Base-by-base conservation (phyloP, 2,797 vertebrate genomes). In the Falco columbarius region DNA sequence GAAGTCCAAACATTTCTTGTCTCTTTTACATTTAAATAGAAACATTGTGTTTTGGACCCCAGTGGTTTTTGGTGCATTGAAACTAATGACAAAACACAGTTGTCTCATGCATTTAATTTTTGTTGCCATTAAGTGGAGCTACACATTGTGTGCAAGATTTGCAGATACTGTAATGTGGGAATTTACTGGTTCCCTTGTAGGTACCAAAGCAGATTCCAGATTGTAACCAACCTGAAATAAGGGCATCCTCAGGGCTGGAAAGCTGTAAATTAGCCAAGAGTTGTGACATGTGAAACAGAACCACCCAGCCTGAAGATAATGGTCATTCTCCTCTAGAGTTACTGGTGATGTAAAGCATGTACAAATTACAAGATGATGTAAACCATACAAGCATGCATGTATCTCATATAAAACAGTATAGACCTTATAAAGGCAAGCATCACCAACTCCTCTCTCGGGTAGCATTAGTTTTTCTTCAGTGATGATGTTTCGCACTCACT, bases 81-180 rank as follows among this genome's bases (percentile, higher is more conserved):
- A 83, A 38, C 26, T 58, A 58, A 49, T 18, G 6, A 40, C 10
- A 52, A 62, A 89, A 58, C 6, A 23, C 21, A 40, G 6, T 8
- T 8, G 26, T 36, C 11, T 56, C 30, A 11, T 3, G 7, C 15
- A 6, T 52, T 34, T 68, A 18, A 7, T 47, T 87, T 24, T 27
- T 1, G 0, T 46, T 17, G 2, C 19, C 7, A 6, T 27, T 24
- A 23, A 3, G 18, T 24, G 26, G 38, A 63, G 36, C 34, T 29
- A 40, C 29, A 13, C 4, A 6, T 2, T 12, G 7, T 62, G 38
- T 38, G 14, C 6, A 30, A 52, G 47, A 11, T 38, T 47, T 58
- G 38, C 36, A n/a, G 14, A 11, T 36, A 24, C 34, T 0, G 0
- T 18, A 44, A 30, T 0, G 3, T 5, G 4, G 38, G 70, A 38